Base-by-base conservation (phyloP, 1,140 invertebrate genomes). In the Apis cerana region DNA sequence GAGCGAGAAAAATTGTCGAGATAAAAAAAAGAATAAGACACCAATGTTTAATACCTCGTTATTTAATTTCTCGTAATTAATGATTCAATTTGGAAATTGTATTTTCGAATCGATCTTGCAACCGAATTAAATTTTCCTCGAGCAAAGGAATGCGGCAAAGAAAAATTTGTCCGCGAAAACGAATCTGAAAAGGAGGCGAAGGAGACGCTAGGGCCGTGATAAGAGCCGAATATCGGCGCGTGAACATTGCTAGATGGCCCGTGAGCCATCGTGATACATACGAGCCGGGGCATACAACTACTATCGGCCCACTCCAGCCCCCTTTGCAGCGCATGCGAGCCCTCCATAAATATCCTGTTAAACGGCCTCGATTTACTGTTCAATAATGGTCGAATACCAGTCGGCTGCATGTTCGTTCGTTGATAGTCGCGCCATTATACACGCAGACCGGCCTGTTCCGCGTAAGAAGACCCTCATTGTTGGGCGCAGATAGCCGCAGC, bases 341-440 rank as follows among this genome's bases (percentile, higher is more conserved):
- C 75, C 72, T 75, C 88, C 92, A 93, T 93, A 93, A 93, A 93
- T 93, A 93, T 92, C 90, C 80, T 80, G 91, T 89, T 91, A 91
- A 92, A 91, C 88, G 90, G 89, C 75, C 88, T 92, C 91, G 90
- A 90, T 92, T 93, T 92, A 92, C 88, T 86, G 87, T 91, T 89
- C 90, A 91, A 92, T 92, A 92, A 91, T 91, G 89, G 80, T 77
- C 79, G 90, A 91, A 89, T 90, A 92, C 91, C 89, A 86, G 43
- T 64, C 70, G 88, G 89, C 89, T 90, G 87, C 85, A 81, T 82
- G 69, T 85, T 79, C 77, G 80, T 90, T 86, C 77, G 80, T 90
- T 86, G 87, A 87, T 90, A 90, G 89, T 86, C 84, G 79, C 85
- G 78, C 71, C 64, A 88, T 87, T 87, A 88, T 84, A 78, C 67